Evolutionary conservation across 2,888 invertebrate species (phyloP).

Genomic region (Pelosia muscerda): DNA sequence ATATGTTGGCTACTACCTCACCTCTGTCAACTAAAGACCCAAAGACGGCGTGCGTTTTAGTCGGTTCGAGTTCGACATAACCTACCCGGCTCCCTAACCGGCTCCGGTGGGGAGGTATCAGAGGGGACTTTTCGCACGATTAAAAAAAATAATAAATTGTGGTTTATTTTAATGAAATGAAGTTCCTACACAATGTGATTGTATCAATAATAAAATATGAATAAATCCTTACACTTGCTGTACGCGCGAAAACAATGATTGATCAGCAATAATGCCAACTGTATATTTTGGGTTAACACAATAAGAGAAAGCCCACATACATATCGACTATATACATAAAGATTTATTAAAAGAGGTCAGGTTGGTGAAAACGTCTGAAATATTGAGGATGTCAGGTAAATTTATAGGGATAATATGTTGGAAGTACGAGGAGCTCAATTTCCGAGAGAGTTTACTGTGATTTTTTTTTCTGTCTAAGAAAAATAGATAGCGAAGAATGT

Average conservation of each 20-base stretch:
- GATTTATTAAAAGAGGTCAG: slow-evolving; percentile 82
- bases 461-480: slow-evolving; percentile 75
- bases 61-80: too few relatives aligned
- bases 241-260: neutral
- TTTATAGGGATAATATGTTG: slow-evolving; percentile 85
- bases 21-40: too few relatives aligned
- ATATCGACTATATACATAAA: slow-evolving; percentile 59
- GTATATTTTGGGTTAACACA: slow-evolving; percentile 40
- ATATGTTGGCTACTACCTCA: too few relatives aligned
- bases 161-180: too few relatives aligned
- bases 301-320: slow-evolving; percentile 40
- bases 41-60: too few relatives aligned
- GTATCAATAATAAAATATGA: neutral
- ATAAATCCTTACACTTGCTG: neutral
- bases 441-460: slow-evolving; percentile 75
- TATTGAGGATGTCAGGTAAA: slow-evolving; percentile 83
- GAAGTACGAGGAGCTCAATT: slow-evolving; percentile 76
- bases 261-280: neutral
- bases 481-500: slow-evolving; percentile 63
- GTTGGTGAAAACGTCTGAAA: slow-evolving; percentile 82
- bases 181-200: neutral
- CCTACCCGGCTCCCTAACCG: too few relatives aligned
- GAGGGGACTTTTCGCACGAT: too few relatives aligned
- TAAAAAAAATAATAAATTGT: too few relatives aligned
- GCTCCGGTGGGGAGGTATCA: too few relatives aligned